Evolutionary conservation across 2,113 vertebrate species (phyloP).

Genomic region (Mionectes macconnelli): DNA sequence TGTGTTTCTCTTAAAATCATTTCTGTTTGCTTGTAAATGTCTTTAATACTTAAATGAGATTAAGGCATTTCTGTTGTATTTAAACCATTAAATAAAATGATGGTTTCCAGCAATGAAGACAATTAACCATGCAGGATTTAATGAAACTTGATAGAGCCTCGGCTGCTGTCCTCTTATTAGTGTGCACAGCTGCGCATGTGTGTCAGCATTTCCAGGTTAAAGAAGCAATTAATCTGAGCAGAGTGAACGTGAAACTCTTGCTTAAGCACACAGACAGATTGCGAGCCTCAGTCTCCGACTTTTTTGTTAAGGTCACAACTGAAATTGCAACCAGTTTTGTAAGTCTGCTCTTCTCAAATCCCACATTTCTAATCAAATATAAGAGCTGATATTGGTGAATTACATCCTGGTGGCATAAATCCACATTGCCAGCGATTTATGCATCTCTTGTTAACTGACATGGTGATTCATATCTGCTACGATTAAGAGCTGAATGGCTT

Average conservation of each 20-base stretch:
- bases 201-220: conserved; percentile 63
- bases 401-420: conserved; percentile 53
- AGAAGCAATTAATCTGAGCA: conserved; percentile 70
- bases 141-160: conserved; percentile 55
- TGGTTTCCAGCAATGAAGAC: conserved; percentile 45
- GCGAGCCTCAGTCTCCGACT: background rate
- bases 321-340: background rate
- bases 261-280: conserved; percentile 15
- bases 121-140: conserved; percentile 46
- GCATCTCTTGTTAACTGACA: conserved; percentile 35
- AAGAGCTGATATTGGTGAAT: conserved; percentile 50
- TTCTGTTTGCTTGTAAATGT: conserved; percentile 23
- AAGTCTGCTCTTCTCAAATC: conserved; percentile 20
- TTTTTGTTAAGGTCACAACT: background rate
- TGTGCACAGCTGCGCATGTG: conserved; percentile 40
- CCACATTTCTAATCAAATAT: conserved; percentile 52
- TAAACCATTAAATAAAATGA: conserved; percentile 52
- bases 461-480: conserved; percentile 50
- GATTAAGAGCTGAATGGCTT: conserved; percentile 61
- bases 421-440: conserved; percentile 39
- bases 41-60: conserved; percentile 34
- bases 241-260: conserved; percentile 58
- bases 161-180: conserved; percentile 52
- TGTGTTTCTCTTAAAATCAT: background rate
- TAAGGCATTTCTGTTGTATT: conserved; percentile 38